Base-by-base conservation (phyloP, 2,888 invertebrate species). In the Margaritifera margaritifera region DNA sequence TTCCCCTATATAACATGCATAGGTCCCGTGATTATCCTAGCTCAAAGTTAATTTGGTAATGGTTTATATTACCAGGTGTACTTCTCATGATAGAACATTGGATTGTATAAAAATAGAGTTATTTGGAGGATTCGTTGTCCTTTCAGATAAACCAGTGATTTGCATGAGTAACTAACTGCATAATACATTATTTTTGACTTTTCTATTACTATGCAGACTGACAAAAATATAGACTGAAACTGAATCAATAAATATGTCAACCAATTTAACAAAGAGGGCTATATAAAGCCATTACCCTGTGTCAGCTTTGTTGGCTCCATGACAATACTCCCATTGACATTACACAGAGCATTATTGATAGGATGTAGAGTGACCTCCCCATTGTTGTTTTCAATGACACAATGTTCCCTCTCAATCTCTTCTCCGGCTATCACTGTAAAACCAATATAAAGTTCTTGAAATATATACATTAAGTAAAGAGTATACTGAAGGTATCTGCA, bases 401-500 rank as follows among this genome's bases (percentile, higher is more conserved):
- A 88, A 66, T 88, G 88, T 55, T 85, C 81, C 15, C 70, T 69
- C 64, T 86, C 83, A 4, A 87, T 82, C 27, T 84, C 84, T 56
- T 81, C 77, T 19, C 87, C 87, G 64, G 78, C 74, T 22, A 88
- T 74, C 74, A 94, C 94, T 87, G 71, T 25, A 70, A 69, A 60
- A 6, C 31, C 31, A 31, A 31, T 31, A 31, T 31, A 31, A 1
- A 31, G 5, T 31, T 31, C 31, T 31, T 31, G 6, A 31, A 31
- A 31, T 31, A 31, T 6, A n/a, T 25, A 22, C 31, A 27, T 11
- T 0, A 24, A 42, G 31, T 42, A 42, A 18, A 0, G 27, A 5
- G 6, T 22, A 31, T 31, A 24, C 24, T 15, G 11, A 20, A 57
- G n/a, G 57, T 22, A 42, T 42, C 42, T 31, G 31, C 31, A 31